Conservation (phyloP, 2,888 invertebrate species). For the Zonitis immaculata region DNA sequence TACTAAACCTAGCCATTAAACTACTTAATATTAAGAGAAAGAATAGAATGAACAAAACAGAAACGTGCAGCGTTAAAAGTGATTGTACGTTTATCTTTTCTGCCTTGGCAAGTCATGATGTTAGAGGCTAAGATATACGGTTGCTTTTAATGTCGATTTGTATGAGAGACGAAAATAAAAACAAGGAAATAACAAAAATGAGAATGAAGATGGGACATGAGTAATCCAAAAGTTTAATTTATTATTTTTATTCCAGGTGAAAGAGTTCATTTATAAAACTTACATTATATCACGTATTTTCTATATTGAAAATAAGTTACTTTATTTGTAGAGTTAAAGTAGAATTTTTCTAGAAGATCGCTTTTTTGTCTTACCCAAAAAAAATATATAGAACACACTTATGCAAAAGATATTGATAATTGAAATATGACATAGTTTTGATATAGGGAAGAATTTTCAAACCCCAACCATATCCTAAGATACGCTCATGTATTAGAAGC, state of each 20-base stretch:
- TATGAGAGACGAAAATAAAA: neutral
- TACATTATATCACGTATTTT: too few species aligned
- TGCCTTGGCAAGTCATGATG: constrained; percentile 8
- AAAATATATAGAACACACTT: neutral
- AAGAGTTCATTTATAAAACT: neutral
- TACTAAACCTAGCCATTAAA: constrained; percentile 12
- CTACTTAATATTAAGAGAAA: constrained; percentile 14
- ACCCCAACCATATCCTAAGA: neutral
- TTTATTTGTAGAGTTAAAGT: too few species aligned
- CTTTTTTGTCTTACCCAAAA: too few species aligned
- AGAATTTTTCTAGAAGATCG: too few species aligned
- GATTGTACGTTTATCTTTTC: constrained; percentile 15
- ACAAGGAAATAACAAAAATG: too few species aligned
- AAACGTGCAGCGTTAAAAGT: constrained; percentile 12
- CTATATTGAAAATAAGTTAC: too few species aligned
- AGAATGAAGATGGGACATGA: neutral
- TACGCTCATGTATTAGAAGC: neutral
- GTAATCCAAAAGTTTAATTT: neutral
- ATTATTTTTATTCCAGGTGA: neutral
- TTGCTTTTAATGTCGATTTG: constrained; percentile 9
- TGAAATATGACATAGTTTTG: too few species aligned
- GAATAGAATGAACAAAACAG: constrained; percentile 7
- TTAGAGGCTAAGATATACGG: constrained; percentile 4
- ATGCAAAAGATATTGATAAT: too few species aligned
- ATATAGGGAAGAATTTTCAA: neutral